Conservation (phyloP, 2,113 vertebrate species). For the Coptodon rendalli region DNA sequence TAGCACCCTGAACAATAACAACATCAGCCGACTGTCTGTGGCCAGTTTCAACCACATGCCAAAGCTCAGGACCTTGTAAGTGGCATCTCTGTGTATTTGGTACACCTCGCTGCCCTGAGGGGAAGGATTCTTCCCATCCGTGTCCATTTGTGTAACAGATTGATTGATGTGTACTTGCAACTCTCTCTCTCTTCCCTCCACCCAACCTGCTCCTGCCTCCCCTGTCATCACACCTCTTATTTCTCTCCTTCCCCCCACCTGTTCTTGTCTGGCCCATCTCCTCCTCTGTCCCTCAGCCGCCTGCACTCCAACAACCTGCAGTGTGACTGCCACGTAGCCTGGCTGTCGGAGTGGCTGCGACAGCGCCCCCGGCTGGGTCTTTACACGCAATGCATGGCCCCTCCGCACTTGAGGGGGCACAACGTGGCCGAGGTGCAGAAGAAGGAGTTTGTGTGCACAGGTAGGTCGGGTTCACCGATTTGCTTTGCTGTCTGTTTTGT, state of each 20-base stretch:
- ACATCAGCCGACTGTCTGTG: constrained; percentile 94
- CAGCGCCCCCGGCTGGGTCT: constrained; percentile 93
- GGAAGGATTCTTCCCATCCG: neutral
- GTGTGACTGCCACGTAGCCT: constrained; percentile 95
- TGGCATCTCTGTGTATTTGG: constrained; percentile 26
- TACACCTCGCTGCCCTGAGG: neutral
- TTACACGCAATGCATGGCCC: constrained; percentile 96
- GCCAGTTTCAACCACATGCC: constrained; percentile 99
- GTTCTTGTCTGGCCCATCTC: neutral
- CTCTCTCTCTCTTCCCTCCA: neutral
- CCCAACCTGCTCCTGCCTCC: neutral
- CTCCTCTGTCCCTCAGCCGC: constrained; percentile 69
- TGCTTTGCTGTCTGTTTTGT: neutral
- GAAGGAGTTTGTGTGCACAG: constrained; percentile 91
- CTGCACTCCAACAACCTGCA: constrained; percentile 98
- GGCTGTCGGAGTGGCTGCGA: constrained; percentile 96
- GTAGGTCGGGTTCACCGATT: constrained; percentile 66
- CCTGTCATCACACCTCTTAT: constrained; percentile 48
- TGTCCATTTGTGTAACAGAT: constrained; percentile 2
- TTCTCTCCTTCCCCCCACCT: neutral
- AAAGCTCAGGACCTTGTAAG: constrained; percentile 98
- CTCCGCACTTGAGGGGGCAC: constrained; percentile 86
- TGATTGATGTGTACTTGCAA: constrained; percentile 10
- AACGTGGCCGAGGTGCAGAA: constrained; percentile 97
- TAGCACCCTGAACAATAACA: constrained; percentile 99